phyloP scores from a whole-genome alignment of 2,797 vertebrate genomes.

The Eulemur mongoz region DNA sequence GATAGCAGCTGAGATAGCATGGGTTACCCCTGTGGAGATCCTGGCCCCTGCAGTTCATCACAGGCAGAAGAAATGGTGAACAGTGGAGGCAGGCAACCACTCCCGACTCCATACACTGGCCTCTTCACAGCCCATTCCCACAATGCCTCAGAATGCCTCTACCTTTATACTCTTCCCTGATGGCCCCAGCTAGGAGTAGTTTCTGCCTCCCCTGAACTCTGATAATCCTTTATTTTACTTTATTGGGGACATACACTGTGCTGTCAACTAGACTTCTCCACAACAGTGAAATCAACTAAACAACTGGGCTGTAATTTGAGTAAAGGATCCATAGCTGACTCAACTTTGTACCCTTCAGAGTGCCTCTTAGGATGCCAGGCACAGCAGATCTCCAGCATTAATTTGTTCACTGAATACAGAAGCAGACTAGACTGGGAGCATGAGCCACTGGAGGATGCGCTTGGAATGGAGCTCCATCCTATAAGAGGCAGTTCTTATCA shows the following conservation, averaged over 20 bases:
- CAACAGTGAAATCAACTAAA: slow-evolving; percentile 7
- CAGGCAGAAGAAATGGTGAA: background rate
- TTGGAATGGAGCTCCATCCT: background rate
- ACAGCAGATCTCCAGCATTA: background rate
- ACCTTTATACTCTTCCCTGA: background rate
- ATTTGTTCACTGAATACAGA: background rate
- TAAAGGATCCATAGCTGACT: background rate
- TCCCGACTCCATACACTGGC: background rate
- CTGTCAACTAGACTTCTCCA: background rate
- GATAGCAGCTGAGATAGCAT: background rate
- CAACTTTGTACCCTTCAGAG: background rate
- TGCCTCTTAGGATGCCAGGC: background rate
- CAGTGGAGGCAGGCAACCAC: background rate
- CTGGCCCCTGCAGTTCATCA: background rate
- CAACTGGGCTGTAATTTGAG: background rate
- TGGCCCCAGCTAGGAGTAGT: background rate
- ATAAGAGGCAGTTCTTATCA: background rate
- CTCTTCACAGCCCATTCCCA: background rate
- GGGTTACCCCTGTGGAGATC: background rate
- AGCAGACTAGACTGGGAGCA: background rate
- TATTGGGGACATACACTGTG: background rate
- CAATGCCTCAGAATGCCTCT: background rate
- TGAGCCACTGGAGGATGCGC: background rate
- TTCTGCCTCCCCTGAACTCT: background rate
- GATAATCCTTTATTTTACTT: slow-evolving; percentile 2